These are phyloP conservation scores for Nettapus auritus DNA, from an alignment of 2,113 vertebrate genomes.

Conservation along the genomic window DNA sequence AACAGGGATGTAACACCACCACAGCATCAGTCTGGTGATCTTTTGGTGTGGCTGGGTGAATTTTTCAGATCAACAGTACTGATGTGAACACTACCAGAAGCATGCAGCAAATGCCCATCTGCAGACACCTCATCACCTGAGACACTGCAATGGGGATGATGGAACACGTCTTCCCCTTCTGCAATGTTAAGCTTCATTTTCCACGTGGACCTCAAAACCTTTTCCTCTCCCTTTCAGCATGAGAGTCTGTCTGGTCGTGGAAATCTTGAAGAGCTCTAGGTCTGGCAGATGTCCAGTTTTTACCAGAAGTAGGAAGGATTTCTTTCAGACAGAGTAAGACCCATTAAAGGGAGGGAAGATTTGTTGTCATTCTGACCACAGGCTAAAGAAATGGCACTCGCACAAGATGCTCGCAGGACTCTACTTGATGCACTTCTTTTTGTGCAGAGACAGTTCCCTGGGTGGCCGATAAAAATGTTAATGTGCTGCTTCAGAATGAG, in stretches of 20 bases:
- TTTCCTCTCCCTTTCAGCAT: background rate
- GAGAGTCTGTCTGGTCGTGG: background rate
- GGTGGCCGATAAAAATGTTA: background rate
- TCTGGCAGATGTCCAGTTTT: background rate
- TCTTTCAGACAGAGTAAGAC: background rate
- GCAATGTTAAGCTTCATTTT: background rate
- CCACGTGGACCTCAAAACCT: background rate
- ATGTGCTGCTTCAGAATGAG: background rate
- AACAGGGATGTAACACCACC: background rate
- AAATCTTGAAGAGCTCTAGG: background rate
- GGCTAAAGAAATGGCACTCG: background rate
- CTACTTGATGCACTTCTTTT: background rate
- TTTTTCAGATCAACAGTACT: background rate
- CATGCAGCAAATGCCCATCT: background rate
- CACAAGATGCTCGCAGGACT: background rate
- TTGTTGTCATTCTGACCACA: background rate
- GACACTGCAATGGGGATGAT: background rate
- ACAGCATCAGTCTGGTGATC: rapidly evolving
- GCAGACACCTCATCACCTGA: background rate
- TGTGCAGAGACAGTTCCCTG: background rate
- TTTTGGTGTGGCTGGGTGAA: background rate
- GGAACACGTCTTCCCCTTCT: background rate
- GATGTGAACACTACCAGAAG: background rate
- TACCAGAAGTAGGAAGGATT: background rate
- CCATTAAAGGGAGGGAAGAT: background rate